Percentiles rank a stretch among this genome's conserved stretches.
These are phyloP conservation scores for Ceyx melanurus DNA, from an alignment of 2,113 vertebrate genomes.

Conservation along the genomic window DNA sequence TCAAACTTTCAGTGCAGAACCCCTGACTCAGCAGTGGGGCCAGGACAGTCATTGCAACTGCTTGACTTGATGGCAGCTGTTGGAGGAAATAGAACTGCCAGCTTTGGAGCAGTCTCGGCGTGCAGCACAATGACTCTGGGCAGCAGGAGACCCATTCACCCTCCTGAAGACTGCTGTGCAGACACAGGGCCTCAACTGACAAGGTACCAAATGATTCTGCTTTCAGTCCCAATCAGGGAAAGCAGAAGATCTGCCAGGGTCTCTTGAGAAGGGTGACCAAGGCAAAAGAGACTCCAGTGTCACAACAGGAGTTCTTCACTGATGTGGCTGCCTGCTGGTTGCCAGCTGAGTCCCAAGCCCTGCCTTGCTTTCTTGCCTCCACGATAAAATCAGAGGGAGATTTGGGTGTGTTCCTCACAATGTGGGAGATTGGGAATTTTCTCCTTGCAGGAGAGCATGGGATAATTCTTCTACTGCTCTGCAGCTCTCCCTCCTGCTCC, in stretches of 20 bases:
- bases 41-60: not conserved
- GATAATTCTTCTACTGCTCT: not conserved
- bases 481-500: not conserved
- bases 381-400: not conserved
- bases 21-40: not conserved
- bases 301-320: not conserved
- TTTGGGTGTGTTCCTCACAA: not conserved
- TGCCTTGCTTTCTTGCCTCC: not conserved
- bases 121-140: not conserved
- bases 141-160: not conserved
- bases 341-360: accelerated
- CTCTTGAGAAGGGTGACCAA: accelerated
- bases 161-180: not conserved
- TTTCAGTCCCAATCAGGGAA: accelerated
- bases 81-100: not conserved
- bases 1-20: not conserved
- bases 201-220: not conserved
- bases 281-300: not conserved
- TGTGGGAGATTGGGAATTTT: not conserved
- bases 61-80: not conserved
- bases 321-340: not conserved
- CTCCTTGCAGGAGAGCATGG: not conserved
- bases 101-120: not conserved
- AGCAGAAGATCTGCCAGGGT: not conserved
- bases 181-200: not conserved